Percentiles rank a stretch among this genome's conserved stretches.
These are phyloP conservation scores for Lophius piscatorius DNA, from an alignment of 2,113 vertebrate genomes.

Conservation along the genomic window DNA sequence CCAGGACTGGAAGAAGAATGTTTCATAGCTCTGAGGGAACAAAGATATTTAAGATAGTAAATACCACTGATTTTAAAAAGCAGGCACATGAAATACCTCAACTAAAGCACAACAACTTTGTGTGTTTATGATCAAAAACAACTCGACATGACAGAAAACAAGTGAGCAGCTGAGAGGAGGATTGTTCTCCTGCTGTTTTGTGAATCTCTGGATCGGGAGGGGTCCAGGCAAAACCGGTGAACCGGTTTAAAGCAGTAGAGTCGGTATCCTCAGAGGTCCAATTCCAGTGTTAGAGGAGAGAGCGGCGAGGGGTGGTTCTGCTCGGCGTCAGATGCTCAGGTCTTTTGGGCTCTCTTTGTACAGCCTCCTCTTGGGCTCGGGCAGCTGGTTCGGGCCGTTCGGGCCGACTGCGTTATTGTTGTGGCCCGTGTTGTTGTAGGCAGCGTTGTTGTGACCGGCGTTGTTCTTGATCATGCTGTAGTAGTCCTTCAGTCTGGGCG, in stretches of 20 bases:
- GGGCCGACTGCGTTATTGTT: slow-evolving; percentile 71
- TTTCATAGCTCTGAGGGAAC: slow-evolving; percentile 70
- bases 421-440: slow-evolving; percentile 63
- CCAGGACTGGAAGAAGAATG: slow-evolving; percentile 72
- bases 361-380: slow-evolving; percentile 87
- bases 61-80: slow-evolving; percentile 75
- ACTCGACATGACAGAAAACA: slow-evolving; percentile 73
- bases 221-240: slow-evolving; percentile 65
- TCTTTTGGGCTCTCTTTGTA: slow-evolving; percentile 96
- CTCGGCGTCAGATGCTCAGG: slow-evolving; percentile 90
- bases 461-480: slow-evolving; percentile 83
- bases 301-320: slow-evolving; percentile 57
- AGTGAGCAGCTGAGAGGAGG: slow-evolving; percentile 67
- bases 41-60: slow-evolving; percentile 75
- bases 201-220: slow-evolving; percentile 75
- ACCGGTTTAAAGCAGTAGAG: slow-evolving; percentile 66
- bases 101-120: slow-evolving; percentile 77
- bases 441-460: slow-evolving; percentile 71
- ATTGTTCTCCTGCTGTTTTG: slow-evolving; percentile 79
- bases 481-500: slow-evolving; percentile 85
- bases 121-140: slow-evolving; percentile 73
- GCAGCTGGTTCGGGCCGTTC: slow-evolving; percentile 76
- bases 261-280: slow-evolving; percentile 68
- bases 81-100: slow-evolving; percentile 80
- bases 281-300: slow-evolving; percentile 75